A percentile compares a stretch with the other conserved stretches of the same genome.
phyloP scores from a whole-genome alignment of 2,888 invertebrate species.

The Argyra leucocephala region DNA sequence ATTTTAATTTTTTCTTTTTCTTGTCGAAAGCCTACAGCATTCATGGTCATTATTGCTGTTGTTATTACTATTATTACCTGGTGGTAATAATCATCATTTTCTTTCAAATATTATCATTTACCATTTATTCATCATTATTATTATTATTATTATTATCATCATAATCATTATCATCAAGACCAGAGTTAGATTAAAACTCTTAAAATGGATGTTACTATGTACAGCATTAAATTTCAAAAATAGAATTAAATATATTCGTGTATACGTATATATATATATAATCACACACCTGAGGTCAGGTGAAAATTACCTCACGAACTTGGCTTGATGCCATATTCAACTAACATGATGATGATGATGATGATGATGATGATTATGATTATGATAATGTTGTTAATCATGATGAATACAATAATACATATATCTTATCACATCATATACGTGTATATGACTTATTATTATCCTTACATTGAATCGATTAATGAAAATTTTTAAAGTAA shows the following conservation, averaged over 20 bases:
- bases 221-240: neutral
- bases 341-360: too few relatives aligned
- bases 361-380: too few relatives aligned
- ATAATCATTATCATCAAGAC: neutral
- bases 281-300: neutral
- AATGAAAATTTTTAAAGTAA: too few relatives aligned
- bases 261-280: neutral
- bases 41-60: neutral
- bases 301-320: conserved; percentile 10
- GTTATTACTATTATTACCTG: neutral
- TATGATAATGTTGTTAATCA: too few relatives aligned
- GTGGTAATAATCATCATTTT: neutral
- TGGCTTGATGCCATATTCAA: neutral
- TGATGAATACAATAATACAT: too few relatives aligned
- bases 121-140: neutral
- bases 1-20: too few relatives aligned
- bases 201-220: neutral
- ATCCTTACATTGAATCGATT: too few relatives aligned
- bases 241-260: too few relatives aligned
- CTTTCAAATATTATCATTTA: neutral
- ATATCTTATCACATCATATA: too few relatives aligned
- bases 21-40: neutral
- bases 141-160: neutral
- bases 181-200: neutral
- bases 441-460: too few relatives aligned